These are phyloP conservation scores for Ormyrus nitidulus DNA, from an alignment of 2,888 invertebrate species.

Conservation along the genomic window DNA sequence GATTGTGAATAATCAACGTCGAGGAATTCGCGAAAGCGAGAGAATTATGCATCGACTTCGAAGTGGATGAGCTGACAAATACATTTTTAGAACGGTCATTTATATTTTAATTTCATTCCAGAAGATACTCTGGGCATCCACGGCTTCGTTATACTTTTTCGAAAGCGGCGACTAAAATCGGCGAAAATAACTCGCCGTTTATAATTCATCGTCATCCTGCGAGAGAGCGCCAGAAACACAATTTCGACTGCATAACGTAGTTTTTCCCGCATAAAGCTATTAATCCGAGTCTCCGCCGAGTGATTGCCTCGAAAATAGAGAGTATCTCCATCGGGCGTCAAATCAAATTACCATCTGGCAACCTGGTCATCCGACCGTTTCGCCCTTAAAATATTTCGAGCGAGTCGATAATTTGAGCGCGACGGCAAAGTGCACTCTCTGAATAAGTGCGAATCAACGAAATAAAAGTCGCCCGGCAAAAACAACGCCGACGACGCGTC, in stretches of 20 bases:
- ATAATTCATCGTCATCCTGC: neutral
- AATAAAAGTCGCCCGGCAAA: constrained; percentile 12
- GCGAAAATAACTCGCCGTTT: neutral
- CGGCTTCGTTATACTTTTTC: too few relatives aligned
- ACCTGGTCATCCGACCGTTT: neutral
- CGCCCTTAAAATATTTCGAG: constrained; percentile 2
- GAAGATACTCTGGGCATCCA: neutral
- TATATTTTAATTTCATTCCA: neutral
- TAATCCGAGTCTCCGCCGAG: constrained; percentile 2
- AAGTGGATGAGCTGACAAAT: too few relatives aligned
- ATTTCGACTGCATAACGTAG: neutral
- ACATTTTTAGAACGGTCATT: neutral
- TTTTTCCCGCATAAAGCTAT: constrained; percentile 33
- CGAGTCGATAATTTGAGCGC: constrained; percentile 20
- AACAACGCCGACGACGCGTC: neutral
- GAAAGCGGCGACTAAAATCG: too few relatives aligned
- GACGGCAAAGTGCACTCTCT: constrained; percentile 8
- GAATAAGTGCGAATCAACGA: constrained; percentile 38
- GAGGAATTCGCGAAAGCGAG: too few relatives aligned
- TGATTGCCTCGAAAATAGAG: constrained; percentile 4
- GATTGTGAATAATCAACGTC: too few relatives aligned
- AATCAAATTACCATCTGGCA: constrained; percentile 36
- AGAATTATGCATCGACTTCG: too few relatives aligned
- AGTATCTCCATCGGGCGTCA: neutral
- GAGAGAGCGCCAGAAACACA: neutral